Evolutionary conservation across 1,140 invertebrate species (phyloP).

Genomic region (Nephotettix cincticeps): DNA sequence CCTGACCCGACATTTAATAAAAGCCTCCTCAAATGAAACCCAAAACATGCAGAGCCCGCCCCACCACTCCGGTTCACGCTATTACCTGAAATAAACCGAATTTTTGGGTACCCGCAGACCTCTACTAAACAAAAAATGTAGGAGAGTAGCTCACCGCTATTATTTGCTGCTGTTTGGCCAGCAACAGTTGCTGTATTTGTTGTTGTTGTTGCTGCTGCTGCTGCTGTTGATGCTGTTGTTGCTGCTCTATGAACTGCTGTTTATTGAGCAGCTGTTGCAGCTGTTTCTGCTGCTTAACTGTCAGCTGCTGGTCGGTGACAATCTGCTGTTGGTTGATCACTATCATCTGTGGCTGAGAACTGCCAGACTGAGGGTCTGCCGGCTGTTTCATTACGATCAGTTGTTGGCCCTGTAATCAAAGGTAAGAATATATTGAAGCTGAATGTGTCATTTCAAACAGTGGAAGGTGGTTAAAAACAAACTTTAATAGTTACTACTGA

Average conservation of each 20-base stretch:
- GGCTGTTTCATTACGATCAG: conserved; percentile 34
- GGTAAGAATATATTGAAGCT: too few relatives aligned
- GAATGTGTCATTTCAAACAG: too few relatives aligned
- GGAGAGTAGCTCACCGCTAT: not conserved
- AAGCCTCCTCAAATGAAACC: too few relatives aligned
- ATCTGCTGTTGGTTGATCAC: conserved; percentile 39
- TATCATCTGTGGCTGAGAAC: conserved; percentile 33
- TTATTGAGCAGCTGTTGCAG: conserved; percentile 34
- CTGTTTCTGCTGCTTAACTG: conserved; percentile 37
- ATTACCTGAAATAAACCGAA: too few relatives aligned
- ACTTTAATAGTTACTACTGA: too few relatives aligned
- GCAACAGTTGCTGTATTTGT: conserved; percentile 33
- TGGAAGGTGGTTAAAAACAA: too few relatives aligned
- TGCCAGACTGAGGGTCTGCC: conserved; percentile 32
- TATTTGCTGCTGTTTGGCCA: conserved; percentile 37
- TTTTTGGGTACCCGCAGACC: too few relatives aligned
- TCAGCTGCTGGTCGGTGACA: conserved; percentile 33
- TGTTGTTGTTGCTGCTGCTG: conserved; percentile 34
- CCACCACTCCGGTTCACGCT: too few relatives aligned
- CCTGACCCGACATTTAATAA: too few relatives aligned
- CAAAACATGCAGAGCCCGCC: too few relatives aligned
- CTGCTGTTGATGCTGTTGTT: conserved; percentile 34
- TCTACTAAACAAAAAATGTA: too few relatives aligned
- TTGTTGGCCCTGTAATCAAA: conserved; percentile 30
- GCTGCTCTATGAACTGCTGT: conserved; percentile 27